phyloP scores from a whole-genome alignment of 2,888 invertebrate genomes.

The Hemistola chrysoprasaria region DNA sequence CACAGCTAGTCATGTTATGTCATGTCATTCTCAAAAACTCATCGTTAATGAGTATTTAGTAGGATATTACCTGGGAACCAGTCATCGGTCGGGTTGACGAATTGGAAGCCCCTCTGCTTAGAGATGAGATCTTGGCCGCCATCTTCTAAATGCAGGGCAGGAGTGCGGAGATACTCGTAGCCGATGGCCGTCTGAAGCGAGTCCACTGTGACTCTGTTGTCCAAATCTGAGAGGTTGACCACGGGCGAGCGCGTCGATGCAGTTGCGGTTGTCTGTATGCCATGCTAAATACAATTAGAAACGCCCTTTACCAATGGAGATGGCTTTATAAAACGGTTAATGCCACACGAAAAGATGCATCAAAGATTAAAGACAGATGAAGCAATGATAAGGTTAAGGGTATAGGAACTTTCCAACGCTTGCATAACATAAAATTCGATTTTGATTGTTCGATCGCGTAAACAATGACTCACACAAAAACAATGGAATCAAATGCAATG shows the following conservation, averaged over 20 bases:
- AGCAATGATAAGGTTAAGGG: not conserved
- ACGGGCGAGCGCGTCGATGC: conserved; percentile 91
- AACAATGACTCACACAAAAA: conserved; percentile 52
- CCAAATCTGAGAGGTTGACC: conserved; percentile 90
- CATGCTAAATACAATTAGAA: conserved; percentile 84
- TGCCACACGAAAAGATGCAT: conserved; percentile 19
- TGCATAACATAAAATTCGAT: conserved; percentile 31
- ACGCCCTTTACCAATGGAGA: conserved; percentile 57
- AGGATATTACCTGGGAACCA: conserved; percentile 93
- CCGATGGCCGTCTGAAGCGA: conserved; percentile 90
- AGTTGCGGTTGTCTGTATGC: conserved; percentile 93
- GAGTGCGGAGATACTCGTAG: conserved; percentile 90
- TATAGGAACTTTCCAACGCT: conserved; percentile 9
- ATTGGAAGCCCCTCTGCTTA: conserved; percentile 92
- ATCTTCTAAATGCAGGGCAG: conserved; percentile 85
- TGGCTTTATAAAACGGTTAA: conserved; percentile 25
- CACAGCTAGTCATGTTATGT: no score
- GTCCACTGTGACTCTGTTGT: conserved; percentile 86
- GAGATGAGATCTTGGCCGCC: conserved; percentile 87
- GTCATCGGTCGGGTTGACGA: conserved; percentile 92
- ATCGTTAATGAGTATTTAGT: not conserved
- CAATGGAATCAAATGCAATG: conserved; percentile 39
- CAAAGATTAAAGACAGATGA: conserved; percentile 2
- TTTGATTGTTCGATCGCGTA: conserved; percentile 31
- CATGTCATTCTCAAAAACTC: no score